phyloP scores from a whole-genome alignment of 2,113 vertebrate species.

The Mustela nigripes region DNA sequence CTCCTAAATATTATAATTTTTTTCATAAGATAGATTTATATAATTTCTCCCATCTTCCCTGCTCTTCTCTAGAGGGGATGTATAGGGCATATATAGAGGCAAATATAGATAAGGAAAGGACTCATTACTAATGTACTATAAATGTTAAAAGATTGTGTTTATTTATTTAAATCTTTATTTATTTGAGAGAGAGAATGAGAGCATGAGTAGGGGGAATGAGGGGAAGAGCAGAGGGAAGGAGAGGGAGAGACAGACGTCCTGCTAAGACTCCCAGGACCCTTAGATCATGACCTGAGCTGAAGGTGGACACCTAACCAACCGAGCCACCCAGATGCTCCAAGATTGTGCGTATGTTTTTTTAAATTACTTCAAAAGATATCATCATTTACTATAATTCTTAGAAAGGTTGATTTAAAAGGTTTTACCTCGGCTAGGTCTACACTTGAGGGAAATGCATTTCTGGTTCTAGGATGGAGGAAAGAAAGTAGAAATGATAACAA shows the following conservation, averaged over 20 bases:
- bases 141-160: not conserved
- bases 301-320: not conserved
- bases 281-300: not conserved
- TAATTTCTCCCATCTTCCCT: not conserved
- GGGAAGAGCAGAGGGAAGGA: not conserved
- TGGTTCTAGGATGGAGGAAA: not conserved
- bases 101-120: not conserved
- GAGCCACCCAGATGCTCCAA: not conserved
- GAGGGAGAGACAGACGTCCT: not conserved
- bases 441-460: not conserved
- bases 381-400: not conserved
- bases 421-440: not conserved
- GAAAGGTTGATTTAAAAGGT: not conserved
- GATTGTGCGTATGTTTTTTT: not conserved
- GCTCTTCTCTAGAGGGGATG: not conserved
- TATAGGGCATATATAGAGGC: not conserved
- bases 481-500: not conserved
- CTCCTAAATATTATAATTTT: not conserved
- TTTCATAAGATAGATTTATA: not conserved
- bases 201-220: not conserved
- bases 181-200: not conserved
- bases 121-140: not conserved
- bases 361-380: not conserved
- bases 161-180: not conserved
- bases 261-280: not conserved